These are phyloP conservation scores for Oegoconia quadripuncta DNA, from an alignment of 2,888 invertebrate species.

Conservation along the genomic window DNA sequence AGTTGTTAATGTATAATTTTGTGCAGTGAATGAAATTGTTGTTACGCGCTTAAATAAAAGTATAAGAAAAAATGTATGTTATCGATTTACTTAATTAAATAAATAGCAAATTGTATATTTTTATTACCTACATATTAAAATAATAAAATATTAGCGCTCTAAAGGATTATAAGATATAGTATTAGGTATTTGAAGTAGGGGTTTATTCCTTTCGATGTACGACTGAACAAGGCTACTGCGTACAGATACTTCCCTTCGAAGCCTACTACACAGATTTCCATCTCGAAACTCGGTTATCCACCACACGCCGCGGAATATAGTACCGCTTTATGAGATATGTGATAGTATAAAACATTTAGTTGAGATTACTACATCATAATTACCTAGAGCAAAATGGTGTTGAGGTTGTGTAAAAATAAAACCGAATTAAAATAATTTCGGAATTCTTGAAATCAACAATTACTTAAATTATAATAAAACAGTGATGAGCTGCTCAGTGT, in stretches of 20 bases:
- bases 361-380: too few species aligned
- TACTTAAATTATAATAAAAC: constrained; percentile 10
- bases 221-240: constrained; percentile 11
- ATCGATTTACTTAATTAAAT: too few species aligned
- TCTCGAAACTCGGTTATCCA: constrained; percentile 30
- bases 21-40: not conserved
- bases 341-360: not conserved
- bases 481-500: constrained; percentile 51
- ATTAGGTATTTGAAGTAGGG: too few species aligned
- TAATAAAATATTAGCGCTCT: too few species aligned
- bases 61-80: too few species aligned
- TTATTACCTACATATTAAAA: too few species aligned
- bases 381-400: too few species aligned
- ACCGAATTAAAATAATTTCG: not conserved
- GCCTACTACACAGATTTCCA: constrained; percentile 41
- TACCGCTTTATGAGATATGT: constrained; percentile 1
- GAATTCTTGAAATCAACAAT: not conserved
- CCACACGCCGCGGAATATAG: constrained; percentile 21
- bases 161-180: too few species aligned
- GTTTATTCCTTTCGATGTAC: too few species aligned
- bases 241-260: constrained; percentile 11
- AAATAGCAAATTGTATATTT: constrained; percentile 1
- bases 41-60: too few species aligned
- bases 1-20: not conserved
- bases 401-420: too few species aligned